Evolutionary conservation across 2,113 vertebrate genomes (phyloP).

Genomic region (Protobothrops mucrosquamatus): DNA sequence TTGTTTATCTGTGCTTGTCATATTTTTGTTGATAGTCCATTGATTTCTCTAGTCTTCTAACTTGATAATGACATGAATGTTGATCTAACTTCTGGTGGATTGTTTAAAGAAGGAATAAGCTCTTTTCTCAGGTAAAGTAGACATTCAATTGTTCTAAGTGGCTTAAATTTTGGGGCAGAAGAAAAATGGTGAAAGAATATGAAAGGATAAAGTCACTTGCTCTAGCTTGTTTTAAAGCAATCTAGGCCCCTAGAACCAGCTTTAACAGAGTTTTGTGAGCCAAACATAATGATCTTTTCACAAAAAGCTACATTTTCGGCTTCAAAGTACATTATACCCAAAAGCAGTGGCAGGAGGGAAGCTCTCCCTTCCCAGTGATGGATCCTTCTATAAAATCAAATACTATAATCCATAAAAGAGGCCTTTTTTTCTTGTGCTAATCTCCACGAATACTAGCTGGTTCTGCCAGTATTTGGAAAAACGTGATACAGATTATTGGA

Average conservation of each 20-base stretch:
- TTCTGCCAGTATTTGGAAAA: rapidly evolving
- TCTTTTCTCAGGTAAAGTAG: not conserved
- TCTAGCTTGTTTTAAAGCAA: not conserved
- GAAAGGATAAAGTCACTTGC: not conserved
- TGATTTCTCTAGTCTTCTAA: not conserved
- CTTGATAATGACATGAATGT: not conserved
- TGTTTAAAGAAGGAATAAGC: not conserved
- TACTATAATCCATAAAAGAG: conserved; percentile 12
- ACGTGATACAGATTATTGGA: conserved; percentile 4
- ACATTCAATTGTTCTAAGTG: not conserved
- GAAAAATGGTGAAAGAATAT: conserved; percentile 14
- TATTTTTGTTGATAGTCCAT: not conserved
- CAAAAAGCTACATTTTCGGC: not conserved
- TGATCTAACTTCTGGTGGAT: not conserved
- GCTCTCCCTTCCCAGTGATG: not conserved
- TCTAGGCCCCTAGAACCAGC: conserved; percentile 12
- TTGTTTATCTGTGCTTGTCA: not conserved
- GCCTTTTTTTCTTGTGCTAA: not conserved
- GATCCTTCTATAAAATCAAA: not conserved
- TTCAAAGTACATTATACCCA: not conserved
- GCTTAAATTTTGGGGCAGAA: conserved; percentile 1
- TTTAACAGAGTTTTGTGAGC: not conserved
- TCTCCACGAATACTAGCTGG: not conserved
- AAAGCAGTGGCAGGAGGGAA: not conserved
- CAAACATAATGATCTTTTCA: conserved; percentile 14